Conservation (phyloP, 92 coral and sea anemone genomes). For the Parazoanthus swiftii region DNA sequence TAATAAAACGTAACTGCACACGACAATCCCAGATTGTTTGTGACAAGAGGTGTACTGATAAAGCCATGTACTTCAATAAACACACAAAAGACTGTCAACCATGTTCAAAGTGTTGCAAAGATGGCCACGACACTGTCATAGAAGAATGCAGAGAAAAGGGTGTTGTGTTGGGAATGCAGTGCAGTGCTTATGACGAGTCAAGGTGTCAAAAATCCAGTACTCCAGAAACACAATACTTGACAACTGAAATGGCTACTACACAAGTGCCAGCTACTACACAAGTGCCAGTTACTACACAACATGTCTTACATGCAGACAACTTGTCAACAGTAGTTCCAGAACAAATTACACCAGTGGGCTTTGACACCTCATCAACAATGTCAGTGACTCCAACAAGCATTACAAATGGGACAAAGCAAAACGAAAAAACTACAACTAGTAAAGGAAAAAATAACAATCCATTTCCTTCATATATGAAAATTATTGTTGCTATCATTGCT, state of each 20-base stretch:
- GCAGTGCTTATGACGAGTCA: not conserved
- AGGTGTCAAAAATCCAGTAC: conserved; percentile 9
- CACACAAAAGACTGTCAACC: conserved; percentile 56
- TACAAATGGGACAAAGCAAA: not conserved
- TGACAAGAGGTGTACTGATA: conserved; percentile 42
- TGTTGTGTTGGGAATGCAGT: not conserved
- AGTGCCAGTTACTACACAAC: not conserved
- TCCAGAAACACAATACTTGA: not conserved
- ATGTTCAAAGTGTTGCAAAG: conserved; percentile 15
- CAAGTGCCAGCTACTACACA: not conserved
- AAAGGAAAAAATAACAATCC: not conserved
- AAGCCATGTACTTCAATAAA: conserved; percentile 50
- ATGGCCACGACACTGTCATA: not conserved
- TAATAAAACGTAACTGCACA: conserved; percentile 49
- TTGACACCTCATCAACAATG: not conserved
- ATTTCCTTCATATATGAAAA: not conserved
- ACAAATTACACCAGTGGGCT: too few species aligned
- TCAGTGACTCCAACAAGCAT: not conserved
- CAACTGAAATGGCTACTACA: not conserved
- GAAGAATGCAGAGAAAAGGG: not conserved
- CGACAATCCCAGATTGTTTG: conserved; percentile 53
- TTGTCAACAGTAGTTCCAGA: too few species aligned
- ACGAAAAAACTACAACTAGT: not conserved
- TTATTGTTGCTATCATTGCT: not conserved
- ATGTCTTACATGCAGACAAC: too few species aligned